Conservation (phyloP, 2,888 invertebrate species). For the Pegoplata infirma region DNA sequence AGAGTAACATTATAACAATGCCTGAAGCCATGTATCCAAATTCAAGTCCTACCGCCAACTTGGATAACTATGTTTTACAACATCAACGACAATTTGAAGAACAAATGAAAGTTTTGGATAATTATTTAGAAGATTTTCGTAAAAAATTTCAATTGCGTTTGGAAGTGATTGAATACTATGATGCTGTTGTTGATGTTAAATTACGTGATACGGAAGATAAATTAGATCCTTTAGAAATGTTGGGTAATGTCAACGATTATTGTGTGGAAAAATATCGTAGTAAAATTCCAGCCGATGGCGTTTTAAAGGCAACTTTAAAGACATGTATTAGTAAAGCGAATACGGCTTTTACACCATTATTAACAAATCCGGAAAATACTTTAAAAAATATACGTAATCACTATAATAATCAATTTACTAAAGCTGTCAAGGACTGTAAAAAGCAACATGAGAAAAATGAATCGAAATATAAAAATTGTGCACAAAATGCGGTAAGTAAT, state of each 20-base stretch:
- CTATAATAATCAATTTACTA: constrained; percentile 49
- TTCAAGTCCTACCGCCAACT: constrained; percentile 40
- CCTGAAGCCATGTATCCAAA: constrained; percentile 52
- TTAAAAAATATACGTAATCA: constrained; percentile 56
- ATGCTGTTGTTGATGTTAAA: constrained; percentile 51
- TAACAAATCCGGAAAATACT: constrained; percentile 41
- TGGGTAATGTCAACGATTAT: constrained; percentile 59
- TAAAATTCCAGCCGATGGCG: constrained; percentile 38
- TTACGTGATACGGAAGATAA: constrained; percentile 51
- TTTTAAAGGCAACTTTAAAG: constrained; percentile 42
- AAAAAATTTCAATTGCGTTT: constrained; percentile 49
- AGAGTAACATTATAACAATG: constrained; percentile 48
- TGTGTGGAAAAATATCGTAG: constrained; percentile 62
- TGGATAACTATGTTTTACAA: constrained; percentile 54
- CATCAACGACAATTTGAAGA: constrained; percentile 56
- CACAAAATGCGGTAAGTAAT: constrained; percentile 41
- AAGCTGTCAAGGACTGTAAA: constrained; percentile 54
- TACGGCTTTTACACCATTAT: constrained; percentile 28
- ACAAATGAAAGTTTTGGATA: constrained; percentile 44
- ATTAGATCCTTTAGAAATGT: constrained; percentile 58
- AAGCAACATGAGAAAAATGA: constrained; percentile 46
- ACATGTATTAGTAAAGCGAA: constrained; percentile 53
- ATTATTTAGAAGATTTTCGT: constrained; percentile 49
- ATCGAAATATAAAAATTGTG: constrained; percentile 57
- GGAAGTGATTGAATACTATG: constrained; percentile 49